Base-by-base conservation (phyloP, 2,113 vertebrate species). In the Malurus melanocephalus region DNA sequence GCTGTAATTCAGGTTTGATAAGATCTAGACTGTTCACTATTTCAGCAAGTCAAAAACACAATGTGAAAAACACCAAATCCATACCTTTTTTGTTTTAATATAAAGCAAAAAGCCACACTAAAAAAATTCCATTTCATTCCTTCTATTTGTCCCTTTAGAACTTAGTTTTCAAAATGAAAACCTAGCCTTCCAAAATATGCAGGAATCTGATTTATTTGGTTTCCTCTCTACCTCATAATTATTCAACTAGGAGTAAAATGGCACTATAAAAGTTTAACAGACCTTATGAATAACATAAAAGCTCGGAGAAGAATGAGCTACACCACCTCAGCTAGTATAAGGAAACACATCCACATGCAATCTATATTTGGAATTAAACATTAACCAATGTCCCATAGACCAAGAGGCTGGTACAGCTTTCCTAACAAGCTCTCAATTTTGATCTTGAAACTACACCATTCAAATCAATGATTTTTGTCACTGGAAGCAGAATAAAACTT, bases 1-100 rank as follows among this genome's bases (percentile, higher is more conserved):
- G 75, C 33, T 76, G 56, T 17, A 82, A 74, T 89, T 88, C 82
- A 77, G 51, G 80, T 93, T 88, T 85, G 72, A 30, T 89, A 80
- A 89, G 32, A 79, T 87, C 48, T 27, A 32, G 26, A 73, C 16
- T 61, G 32, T 65, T 19, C n/a, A 79, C 3, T 56, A 61, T 26
- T 72, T 11, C 45, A 80, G 33, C 24, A 85, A 85, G 55, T 68
- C 8, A 76, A 90, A 87, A 87, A 88, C 17, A 22, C 7, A 35
- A 2, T 1, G 4, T 22, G 15, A 89, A 90, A 60, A 75, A 4
- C 8, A 56, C 3, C 14, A 61, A 80, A 68, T 33, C 8, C 5
- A 13, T 48, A 79, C 11, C 10, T 80, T 61, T 61, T 66, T 56
- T 59, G 7, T 61, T 91, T 87, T 51, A 79, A 82, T 53, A 13